Evolutionary conservation across 1,140 invertebrate genomes (phyloP).

Genomic region (Drosophila mojavensis): DNA sequence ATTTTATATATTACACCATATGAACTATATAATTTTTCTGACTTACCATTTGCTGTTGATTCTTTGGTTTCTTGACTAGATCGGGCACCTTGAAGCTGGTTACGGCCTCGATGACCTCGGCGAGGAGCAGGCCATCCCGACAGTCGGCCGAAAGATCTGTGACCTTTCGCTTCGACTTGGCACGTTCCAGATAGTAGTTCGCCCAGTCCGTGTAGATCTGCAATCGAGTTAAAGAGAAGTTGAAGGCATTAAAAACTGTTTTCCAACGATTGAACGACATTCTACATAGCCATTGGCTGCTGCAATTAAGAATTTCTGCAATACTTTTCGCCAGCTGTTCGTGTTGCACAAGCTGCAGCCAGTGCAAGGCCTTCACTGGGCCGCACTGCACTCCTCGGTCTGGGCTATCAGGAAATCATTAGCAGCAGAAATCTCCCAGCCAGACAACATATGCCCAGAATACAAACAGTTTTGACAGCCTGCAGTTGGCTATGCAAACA

Average conservation of each 20-base stretch:
- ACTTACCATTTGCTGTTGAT: conserved; percentile 92
- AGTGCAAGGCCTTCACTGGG: conserved; percentile 8
- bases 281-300: conserved; percentile 52
- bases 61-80: conserved; percentile 94
- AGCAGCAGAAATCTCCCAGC: conserved; percentile 48
- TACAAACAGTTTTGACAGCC: conserved; percentile 33
- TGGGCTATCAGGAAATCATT: conserved; percentile 78
- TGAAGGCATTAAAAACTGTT: conserved; percentile 19
- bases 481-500: conserved; percentile 54
- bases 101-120: conserved; percentile 97
- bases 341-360: conserved; percentile 45
- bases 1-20: too few relatives aligned
- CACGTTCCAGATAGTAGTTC: conserved; percentile 97
- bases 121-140: conserved; percentile 94
- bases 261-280: conserved; percentile 24
- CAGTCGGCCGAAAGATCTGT: conserved; percentile 94
- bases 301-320: conserved; percentile 59
- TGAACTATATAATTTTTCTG: too few relatives aligned
- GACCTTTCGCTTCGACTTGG: conserved; percentile 92
- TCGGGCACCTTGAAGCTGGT: conserved; percentile 95
- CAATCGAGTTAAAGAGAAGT: conserved; percentile 47
- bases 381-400: not conserved
- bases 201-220: conserved; percentile 99
- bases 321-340: conserved; percentile 51
- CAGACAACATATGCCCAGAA: conserved; percentile 68